A percentile compares a stretch with the other conserved stretches of the same genome.
Conservation (phyloP, 2,888 invertebrate genomes). For the Campopleginae sp. region DNA sequence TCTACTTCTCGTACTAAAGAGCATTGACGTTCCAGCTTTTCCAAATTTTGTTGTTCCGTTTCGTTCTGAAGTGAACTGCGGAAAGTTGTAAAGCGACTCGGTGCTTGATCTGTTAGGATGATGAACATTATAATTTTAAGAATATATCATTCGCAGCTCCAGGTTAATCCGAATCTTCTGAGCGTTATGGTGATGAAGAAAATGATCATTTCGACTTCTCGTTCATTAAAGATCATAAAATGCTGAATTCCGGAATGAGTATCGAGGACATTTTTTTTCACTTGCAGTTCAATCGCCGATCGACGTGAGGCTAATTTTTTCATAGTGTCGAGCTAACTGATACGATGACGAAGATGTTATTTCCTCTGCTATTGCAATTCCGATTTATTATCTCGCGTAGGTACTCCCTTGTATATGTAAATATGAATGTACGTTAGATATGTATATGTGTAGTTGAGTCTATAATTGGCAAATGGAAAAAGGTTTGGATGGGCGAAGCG, state of each 20-base stretch:
- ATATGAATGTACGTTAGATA: neutral
- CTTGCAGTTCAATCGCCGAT: conserved; percentile 2
- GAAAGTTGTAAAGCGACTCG: no score
- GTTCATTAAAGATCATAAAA: neutral
- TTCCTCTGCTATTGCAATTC: conserved; percentile 31
- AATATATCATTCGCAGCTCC: neutral
- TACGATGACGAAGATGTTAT: conserved; percentile 38
- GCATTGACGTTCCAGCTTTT: neutral
- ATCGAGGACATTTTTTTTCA: conserved; percentile 18
- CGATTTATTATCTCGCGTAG: conserved; percentile 51
- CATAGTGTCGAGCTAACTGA: conserved; percentile 6
- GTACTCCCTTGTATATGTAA: neutral
- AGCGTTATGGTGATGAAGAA: neutral
- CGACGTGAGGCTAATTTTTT: neutral
- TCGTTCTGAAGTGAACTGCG: neutral
- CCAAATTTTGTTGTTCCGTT: neutral
- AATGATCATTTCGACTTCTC: neutral
- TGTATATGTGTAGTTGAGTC: conserved; percentile 21
- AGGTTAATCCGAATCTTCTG: neutral
- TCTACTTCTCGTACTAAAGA: neutral
- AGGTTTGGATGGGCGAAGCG: conserved; percentile 49
- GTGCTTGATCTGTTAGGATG: neutral
- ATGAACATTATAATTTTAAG: neutral
- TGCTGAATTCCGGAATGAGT: neutral
- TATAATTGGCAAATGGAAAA: conserved; percentile 55